A percentile compares a stretch with the other conserved stretches of the same genome.
Conservation (phyloP, 1,140 invertebrate species). For the Physella acuta region DNA sequence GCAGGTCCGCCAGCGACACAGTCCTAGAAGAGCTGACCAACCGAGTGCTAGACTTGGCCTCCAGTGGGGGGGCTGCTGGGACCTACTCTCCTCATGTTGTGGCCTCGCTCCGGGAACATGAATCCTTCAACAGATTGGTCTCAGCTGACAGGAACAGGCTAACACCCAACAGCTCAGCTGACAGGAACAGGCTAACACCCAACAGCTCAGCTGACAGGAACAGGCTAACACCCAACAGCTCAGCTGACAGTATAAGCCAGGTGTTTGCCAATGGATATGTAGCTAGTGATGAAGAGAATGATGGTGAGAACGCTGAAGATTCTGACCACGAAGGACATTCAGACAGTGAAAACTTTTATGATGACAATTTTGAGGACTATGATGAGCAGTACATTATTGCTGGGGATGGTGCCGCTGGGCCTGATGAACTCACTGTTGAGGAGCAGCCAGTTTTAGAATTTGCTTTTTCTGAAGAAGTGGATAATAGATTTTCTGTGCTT, state of each 20-base stretch:
- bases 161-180: background rate
- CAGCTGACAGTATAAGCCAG: conserved; percentile 19
- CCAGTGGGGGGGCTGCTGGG: too few relatives aligned
- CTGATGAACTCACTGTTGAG: conserved; percentile 43
- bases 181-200: background rate
- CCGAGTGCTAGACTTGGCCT: too few relatives aligned
- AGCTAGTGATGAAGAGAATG: conserved; percentile 24
- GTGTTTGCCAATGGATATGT: conserved; percentile 25
- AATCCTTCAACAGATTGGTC: conserved; percentile 41
- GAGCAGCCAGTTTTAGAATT: conserved; percentile 41
- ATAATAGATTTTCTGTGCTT: conserved; percentile 25
- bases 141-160: too few relatives aligned
- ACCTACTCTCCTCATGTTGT: conserved; percentile 7
- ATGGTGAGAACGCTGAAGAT: conserved; percentile 33
- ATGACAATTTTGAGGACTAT: conserved; percentile 54
- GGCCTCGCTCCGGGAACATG: conserved; percentile 15
- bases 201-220: background rate
- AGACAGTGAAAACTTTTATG: conserved; percentile 54
- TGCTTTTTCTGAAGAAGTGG: conserved; percentile 28
- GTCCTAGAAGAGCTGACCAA: background rate
- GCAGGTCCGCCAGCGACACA: background rate
- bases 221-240: conserved; percentile 16
- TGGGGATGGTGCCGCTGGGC: conserved; percentile 38
- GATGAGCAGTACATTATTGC: conserved; percentile 52
- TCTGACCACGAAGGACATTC: conserved; percentile 42